These are phyloP conservation scores for Enteromius anoplus DNA, from an alignment of 2,797 vertebrate genomes.

Conservation along the genomic window DNA sequence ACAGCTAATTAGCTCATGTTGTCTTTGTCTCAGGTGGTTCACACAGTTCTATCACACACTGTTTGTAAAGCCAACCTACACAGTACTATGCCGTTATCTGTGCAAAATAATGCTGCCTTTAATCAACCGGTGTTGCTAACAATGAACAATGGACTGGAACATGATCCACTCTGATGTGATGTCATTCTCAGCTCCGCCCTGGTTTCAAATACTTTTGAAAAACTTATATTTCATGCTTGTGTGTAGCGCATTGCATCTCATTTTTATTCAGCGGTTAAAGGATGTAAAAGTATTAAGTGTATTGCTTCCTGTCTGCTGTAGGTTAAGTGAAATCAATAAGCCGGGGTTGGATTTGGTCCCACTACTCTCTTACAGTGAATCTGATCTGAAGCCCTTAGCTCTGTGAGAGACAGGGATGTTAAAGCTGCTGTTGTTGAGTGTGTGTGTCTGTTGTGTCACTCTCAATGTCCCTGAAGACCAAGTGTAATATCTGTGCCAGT, in stretches of 20 bases:
- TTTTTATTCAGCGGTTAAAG: not conserved
- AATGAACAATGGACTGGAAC: not conserved
- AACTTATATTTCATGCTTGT: not conserved
- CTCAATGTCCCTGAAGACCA: conserved; percentile 4
- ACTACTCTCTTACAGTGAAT: not conserved
- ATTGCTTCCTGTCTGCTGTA: conserved; percentile 2
- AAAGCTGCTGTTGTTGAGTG: not conserved
- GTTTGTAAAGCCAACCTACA: not conserved
- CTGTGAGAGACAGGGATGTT: not conserved
- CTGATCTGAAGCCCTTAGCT: not conserved
- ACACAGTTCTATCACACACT: not conserved
- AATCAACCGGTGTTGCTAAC: not conserved
- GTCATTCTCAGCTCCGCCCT: too few species aligned
- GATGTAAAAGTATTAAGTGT: not conserved
- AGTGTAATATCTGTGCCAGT: conserved; percentile 17
- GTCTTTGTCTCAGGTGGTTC: not conserved
- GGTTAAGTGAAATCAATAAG: conserved; percentile 2
- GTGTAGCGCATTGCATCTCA: not conserved
- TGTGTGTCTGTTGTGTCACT: not conserved
- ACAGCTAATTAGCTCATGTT: not conserved
- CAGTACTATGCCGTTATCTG: not conserved
- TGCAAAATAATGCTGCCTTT: not conserved
- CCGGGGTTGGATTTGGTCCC: not conserved
- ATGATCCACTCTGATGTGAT: too few species aligned
- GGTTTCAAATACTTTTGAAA: too few species aligned